These are phyloP conservation scores for Varanus salvator DNA, from an alignment of 2,113 vertebrate genomes.

Conservation along the genomic window DNA sequence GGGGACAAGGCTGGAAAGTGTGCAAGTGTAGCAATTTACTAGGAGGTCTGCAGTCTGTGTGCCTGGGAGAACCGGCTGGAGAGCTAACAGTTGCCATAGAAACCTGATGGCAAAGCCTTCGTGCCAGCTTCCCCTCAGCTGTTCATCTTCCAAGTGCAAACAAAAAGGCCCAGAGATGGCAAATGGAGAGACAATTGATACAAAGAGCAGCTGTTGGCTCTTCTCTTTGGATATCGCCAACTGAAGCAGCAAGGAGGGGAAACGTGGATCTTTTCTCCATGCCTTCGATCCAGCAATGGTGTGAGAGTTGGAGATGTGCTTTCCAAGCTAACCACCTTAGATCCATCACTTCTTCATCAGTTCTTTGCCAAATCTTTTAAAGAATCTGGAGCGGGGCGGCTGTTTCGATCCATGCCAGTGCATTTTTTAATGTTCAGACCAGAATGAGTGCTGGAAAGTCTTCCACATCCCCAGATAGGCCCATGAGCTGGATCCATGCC, in stretches of 20 bases:
- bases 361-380: no score
- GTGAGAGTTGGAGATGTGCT: neutral
- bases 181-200: neutral
- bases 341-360: fast-evolving
- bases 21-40: neutral
- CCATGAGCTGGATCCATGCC: neutral
- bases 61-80: slow-evolving; percentile 42
- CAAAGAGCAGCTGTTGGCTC: slow-evolving; percentile 1
- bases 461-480: neutral
- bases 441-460: no score
- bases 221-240: neutral
- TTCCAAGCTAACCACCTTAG: no score
- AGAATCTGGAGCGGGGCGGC: no score
- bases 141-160: slow-evolving; percentile 16
- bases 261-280: neutral
- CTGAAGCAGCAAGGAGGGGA: neutral
- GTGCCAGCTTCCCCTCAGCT: slow-evolving; percentile 14
- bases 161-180: neutral
- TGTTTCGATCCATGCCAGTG: no score
- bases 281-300: neutral
- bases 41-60: slow-evolving; percentile 27
- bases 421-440: no score
- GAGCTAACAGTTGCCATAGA: slow-evolving; percentile 51
- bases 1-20: neutral
- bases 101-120: slow-evolving; percentile 36